Evolutionary conservation across 2,797 vertebrate species (phyloP), one percentile per base, ranked within the genome.

Genomic region (Lerista edwardsae): DNA sequence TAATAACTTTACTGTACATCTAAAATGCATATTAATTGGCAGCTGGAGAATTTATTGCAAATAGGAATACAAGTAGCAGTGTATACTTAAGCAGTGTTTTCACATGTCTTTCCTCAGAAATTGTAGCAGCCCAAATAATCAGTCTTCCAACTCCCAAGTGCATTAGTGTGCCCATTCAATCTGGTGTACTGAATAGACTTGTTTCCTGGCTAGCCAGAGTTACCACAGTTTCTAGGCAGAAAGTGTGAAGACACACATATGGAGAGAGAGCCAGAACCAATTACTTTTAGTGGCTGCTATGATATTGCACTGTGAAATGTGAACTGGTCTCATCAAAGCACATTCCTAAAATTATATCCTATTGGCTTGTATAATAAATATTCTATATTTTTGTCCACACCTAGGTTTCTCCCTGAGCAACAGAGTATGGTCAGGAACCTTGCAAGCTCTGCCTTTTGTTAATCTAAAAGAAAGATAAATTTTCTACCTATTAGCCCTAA

Each of bases 1-100:
- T 59, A 7, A 39, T 9, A 39, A 65, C 57, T 59, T 11, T 57
- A 11, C 39, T 75, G 31, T 39, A 27, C 29, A 65, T 64, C 61
- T 83, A 83, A 55, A 74, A 39, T 83, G 15, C 6, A 77, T 36
- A 80, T 69, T 65, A 80, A 71, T 34, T 36, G 31, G 47, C 23
- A 55, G 34, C 36, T 68, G 25, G 21, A 61, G 55, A 31, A 21
- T 55, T 76, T 41, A 34, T 59, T 44, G 36, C 55, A 69, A 69
- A 75, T 83, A 61, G 51, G 5, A 62, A 51, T n/a, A n/a, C n/a
- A n/a, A n/a, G 67, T 31, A 44, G 23, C 62, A 34, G 14, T 44
- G 19, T 14, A 17, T 17, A 55, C 51, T 73, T 31, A 73, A 57
- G 29, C 69, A 31, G 34, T 71, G 55, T 7, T 31, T 81, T 73